phyloP scores from a whole-genome alignment of 2,888 invertebrate species.

The Merodon equestris region DNA sequence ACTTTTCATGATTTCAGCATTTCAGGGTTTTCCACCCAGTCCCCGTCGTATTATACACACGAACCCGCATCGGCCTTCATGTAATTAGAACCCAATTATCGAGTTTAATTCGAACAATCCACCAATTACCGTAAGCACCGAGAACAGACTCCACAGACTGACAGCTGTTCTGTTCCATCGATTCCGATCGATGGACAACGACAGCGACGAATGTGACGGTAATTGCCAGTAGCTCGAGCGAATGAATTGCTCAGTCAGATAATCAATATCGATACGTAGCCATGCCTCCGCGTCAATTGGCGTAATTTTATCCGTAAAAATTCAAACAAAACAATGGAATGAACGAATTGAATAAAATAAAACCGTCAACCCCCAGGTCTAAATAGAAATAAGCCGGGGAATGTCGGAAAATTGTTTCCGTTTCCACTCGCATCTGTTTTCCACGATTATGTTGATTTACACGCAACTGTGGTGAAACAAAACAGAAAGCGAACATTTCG shows the following conservation, averaged over 20 bases:
- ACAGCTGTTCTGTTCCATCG: constrained; percentile 18
- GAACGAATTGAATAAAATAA: no score
- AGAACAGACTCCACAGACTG: constrained; percentile 3
- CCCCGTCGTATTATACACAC: no score
- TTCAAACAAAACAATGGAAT: no score
- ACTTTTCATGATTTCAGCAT: no score
- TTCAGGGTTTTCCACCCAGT: no score
- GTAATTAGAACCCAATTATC: constrained; percentile 49
- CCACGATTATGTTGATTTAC: constrained; percentile 31
- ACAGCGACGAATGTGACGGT: constrained; percentile 38
- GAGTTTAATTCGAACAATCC: constrained; percentile 26
- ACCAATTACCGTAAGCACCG: constrained; percentile 38
- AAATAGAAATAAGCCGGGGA: constrained; percentile 45
- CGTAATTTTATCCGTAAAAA: no score
- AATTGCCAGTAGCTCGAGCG: constrained; percentile 38
- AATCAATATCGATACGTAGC: constrained; percentile 14
- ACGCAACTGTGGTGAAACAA: constrained; percentile 4
- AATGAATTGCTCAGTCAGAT: constrained; percentile 39
- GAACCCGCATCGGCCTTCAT: no score
- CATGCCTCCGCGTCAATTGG: background rate
- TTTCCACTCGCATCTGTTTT: constrained; percentile 8
- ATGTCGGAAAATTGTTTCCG: constrained; percentile 53
- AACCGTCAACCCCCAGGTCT: no score
- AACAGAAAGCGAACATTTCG: background rate
- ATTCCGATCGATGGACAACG: constrained; percentile 29